A percentile compares a stretch with the other conserved stretches of the same genome.
phyloP scores from a whole-genome alignment of 2,888 invertebrate species.

The Sipunculus nudus region DNA sequence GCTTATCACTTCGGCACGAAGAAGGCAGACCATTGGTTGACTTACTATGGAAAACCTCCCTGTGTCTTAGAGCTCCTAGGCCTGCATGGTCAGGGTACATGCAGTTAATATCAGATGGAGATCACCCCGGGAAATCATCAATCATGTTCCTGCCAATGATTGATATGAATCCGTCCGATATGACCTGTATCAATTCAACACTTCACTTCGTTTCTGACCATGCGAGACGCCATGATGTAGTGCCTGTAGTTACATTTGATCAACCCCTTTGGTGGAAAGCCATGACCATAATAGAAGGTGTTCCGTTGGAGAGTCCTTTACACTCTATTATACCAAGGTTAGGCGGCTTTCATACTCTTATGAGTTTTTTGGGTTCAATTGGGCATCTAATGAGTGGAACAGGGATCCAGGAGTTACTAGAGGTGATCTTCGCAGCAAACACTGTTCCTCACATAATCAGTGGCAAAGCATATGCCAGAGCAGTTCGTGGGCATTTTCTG shows the following conservation, averaged over 20 bases:
- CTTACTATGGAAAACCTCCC: neutral
- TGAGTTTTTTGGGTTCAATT: constrained; percentile 46
- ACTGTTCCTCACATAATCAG: constrained; percentile 43
- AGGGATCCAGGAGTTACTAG: constrained; percentile 43
- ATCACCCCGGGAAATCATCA: constrained; percentile 35
- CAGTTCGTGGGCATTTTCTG: constrained; percentile 42
- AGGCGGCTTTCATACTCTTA: constrained; percentile 40
- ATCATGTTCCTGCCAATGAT: constrained; percentile 41
- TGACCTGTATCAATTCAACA: constrained; percentile 37
- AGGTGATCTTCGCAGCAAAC: constrained; percentile 41
- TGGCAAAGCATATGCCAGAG: constrained; percentile 43
- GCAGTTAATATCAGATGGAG: constrained; percentile 13
- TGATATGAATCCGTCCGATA: constrained; percentile 38
- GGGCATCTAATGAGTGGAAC: constrained; percentile 41
- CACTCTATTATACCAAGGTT: constrained; percentile 30
- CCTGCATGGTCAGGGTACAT: constrained; percentile 7
- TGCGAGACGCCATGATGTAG: constrained; percentile 9
- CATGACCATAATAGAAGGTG: constrained; percentile 19
- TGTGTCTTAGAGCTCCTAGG: neutral
- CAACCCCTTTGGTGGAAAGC: constrained; percentile 41
- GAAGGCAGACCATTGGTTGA: too few species aligned
- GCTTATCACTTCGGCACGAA: too few species aligned
- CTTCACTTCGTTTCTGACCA: constrained; percentile 29
- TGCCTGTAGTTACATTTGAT: constrained; percentile 42
- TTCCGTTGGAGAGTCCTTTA: constrained; percentile 12